Evolutionary conservation across 2,797 vertebrate species (phyloP).

Genomic region (Gymnoscopelus braueri): DNA sequence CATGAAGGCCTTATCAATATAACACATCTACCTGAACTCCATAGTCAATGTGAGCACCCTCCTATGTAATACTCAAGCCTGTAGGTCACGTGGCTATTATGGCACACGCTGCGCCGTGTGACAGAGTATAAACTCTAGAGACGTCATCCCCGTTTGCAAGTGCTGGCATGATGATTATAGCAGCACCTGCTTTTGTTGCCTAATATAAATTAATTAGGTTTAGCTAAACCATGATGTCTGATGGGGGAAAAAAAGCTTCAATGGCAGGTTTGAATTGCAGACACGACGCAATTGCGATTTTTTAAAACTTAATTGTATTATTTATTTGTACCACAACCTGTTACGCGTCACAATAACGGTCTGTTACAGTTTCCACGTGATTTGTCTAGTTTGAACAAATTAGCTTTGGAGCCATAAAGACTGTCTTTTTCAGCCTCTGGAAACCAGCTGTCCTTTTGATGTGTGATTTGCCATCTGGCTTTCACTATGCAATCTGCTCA

Average conservation of each 20-base stretch:
- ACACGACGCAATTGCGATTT: slow-evolving; percentile 23
- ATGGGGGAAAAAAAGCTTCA: slow-evolving; percentile 8
- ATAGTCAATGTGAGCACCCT: slow-evolving; percentile 7
- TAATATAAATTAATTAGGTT: slow-evolving; percentile 5
- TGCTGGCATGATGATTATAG: not conserved
- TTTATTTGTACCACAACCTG: slow-evolving; percentile 33
- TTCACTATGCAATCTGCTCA: slow-evolving; percentile 21
- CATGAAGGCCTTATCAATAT: slow-evolving; percentile 35
- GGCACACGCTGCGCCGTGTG: too few relatives aligned
- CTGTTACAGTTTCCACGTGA: slow-evolving; percentile 36
- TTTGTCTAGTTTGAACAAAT: slow-evolving; percentile 67
- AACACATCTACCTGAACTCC: slow-evolving; percentile 9
- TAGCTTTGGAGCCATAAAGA: slow-evolving; percentile 55
- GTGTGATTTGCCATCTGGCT: slow-evolving; percentile 73
- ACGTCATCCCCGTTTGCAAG: not conserved
- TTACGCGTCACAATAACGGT: slow-evolving; percentile 32
- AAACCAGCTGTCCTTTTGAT: slow-evolving; percentile 74
- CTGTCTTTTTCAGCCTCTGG: slow-evolving; percentile 57
- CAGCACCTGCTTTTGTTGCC: not conserved
- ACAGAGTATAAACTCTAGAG: too few relatives aligned
- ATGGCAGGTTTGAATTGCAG: slow-evolving; percentile 13
- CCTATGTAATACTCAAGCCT: not conserved
- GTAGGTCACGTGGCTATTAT: too few relatives aligned
- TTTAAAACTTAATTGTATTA: slow-evolving; percentile 39
- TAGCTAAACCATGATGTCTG: not conserved